Conservation (phyloP, 2,113 vertebrate genomes). For the Riparia riparia region DNA sequence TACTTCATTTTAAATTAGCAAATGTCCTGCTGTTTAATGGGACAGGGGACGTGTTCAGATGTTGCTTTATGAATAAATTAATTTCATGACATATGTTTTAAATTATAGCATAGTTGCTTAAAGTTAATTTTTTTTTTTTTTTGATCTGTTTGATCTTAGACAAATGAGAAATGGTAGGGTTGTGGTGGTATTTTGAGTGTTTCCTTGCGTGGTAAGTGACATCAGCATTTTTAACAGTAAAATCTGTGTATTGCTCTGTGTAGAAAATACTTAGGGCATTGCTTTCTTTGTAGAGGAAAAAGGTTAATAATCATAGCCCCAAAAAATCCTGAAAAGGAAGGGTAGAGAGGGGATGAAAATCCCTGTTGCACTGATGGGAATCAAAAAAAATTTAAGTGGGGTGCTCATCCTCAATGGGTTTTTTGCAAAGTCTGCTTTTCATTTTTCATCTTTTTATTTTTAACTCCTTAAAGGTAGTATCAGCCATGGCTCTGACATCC, state of each 20-base stretch:
- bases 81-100: constrained; percentile 78
- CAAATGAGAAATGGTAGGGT: constrained; percentile 51
- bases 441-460: background rate
- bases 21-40: constrained; percentile 70
- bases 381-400: background rate
- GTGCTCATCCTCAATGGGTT: background rate
- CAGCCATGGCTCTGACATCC: background rate
- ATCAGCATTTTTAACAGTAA: background rate
- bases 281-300: background rate
- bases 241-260: background rate
- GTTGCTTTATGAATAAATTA: constrained; percentile 70
- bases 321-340: background rate
- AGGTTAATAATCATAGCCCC: background rate
- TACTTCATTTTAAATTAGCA: constrained; percentile 54
- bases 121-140: background rate
- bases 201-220: constrained; percentile 16
- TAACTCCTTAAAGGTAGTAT: background rate
- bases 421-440: background rate
- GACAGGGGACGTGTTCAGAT: constrained; percentile 65
- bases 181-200: background rate
- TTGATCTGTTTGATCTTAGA: constrained; percentile 53
- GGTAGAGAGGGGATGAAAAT: background rate
- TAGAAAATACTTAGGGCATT: background rate
- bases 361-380: background rate
- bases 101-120: constrained; percentile 54